A percentile compares a stretch with the other conserved stretches of the same genome.
Conservation (phyloP, 2,888 invertebrate species). For the Leucophora obtusa region DNA sequence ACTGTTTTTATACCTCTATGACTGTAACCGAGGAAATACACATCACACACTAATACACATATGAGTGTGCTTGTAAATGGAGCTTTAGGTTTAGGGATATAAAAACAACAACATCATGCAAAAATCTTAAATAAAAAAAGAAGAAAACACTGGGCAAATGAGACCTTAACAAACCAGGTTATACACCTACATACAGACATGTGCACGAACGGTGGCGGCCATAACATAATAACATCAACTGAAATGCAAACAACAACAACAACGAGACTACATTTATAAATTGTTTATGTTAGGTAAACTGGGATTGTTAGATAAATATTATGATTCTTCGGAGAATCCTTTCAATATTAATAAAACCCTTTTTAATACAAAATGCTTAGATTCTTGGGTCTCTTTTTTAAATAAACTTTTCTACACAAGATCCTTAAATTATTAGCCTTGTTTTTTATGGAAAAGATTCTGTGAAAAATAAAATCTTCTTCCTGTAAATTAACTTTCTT, state of each 20-base stretch:
- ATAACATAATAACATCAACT: slow-evolving; percentile 30
- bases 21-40: slow-evolving; percentile 13
- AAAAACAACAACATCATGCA: slow-evolving; percentile 20
- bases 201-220: background rate
- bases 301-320: background rate
- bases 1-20: background rate
- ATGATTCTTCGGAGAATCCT: too few relatives aligned
- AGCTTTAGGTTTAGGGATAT: slow-evolving; percentile 25
- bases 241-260: slow-evolving; percentile 4
- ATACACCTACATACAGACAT: slow-evolving; percentile 10
- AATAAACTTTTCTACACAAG: too few relatives aligned
- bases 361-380: too few relatives aligned
- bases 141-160: slow-evolving; percentile 26
- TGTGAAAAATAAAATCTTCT: too few relatives aligned
- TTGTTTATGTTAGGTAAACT: background rate
- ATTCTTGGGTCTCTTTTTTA: too few relatives aligned
- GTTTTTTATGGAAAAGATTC: too few relatives aligned
- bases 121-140: slow-evolving; percentile 10
- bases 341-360: too few relatives aligned
- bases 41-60: background rate
- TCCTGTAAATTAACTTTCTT: too few relatives aligned
- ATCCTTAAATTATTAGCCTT: too few relatives aligned
- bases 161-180: slow-evolving; percentile 39
- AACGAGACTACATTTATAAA: background rate
- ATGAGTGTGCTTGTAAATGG: slow-evolving; percentile 2